Percentiles rank a stretch among this genome's conserved stretches.
phyloP scores from a whole-genome alignment of 2,113 vertebrate genomes.

The Rostratula benghalensis region DNA sequence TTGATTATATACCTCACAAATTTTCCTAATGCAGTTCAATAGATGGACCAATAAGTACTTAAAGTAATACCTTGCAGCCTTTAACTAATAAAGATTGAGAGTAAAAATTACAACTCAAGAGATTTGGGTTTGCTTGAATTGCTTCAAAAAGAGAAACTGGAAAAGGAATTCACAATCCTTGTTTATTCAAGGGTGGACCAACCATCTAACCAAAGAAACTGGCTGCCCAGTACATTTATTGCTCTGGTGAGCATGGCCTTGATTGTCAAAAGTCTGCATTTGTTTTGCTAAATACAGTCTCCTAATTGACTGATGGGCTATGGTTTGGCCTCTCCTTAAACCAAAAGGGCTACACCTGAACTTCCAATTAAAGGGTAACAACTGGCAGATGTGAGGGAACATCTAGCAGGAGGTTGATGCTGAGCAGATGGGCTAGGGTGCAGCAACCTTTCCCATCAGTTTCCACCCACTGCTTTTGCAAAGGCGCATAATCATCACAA shows the following conservation, averaged over 20 bases:
- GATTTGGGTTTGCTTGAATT: neutral
- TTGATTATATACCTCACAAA: neutral
- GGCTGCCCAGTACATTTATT: neutral
- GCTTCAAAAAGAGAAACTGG: neutral
- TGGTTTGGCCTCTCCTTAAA: neutral
- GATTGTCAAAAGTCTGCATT: neutral
- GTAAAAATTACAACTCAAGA: neutral
- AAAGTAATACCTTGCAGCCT: neutral
- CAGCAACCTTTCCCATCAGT: neutral
- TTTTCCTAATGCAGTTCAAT: neutral
- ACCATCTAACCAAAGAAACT: neutral
- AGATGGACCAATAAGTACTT: neutral
- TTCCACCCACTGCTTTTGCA: conserved; percentile 14
- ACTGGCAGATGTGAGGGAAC: conserved; percentile 50
- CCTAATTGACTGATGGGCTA: neutral
- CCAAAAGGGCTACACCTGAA: conserved; percentile 47
- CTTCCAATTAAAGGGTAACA: conserved; percentile 30
- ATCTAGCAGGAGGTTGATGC: conserved; percentile 28
- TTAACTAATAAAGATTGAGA: neutral
- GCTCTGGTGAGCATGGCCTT: neutral
- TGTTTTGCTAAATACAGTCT: neutral
- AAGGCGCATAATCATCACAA: neutral
- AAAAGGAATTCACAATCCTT: neutral
- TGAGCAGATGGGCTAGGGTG: conserved; percentile 54
- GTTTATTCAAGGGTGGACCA: neutral